These are phyloP conservation scores for Melangyna quadrimaculata DNA, from an alignment of 2,888 invertebrate genomes.

Conservation along the genomic window DNA sequence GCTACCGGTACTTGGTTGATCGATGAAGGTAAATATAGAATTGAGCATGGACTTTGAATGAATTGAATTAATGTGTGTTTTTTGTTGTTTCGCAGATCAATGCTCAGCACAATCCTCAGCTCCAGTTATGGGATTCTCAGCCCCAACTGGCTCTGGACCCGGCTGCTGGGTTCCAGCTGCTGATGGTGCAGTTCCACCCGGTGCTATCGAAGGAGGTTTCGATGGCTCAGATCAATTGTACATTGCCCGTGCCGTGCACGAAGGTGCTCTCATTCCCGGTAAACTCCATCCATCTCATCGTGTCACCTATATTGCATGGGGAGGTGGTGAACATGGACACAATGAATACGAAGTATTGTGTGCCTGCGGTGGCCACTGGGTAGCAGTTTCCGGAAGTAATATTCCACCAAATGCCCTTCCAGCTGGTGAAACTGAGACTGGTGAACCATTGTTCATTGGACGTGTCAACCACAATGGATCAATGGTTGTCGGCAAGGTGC, in stretches of 20 bases:
- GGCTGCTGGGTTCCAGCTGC: slow-evolving; percentile 84
- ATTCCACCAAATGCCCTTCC: slow-evolving; percentile 89
- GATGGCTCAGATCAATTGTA: slow-evolving; percentile 84
- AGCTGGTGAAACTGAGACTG: slow-evolving; percentile 88
- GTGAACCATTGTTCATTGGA: slow-evolving; percentile 90
- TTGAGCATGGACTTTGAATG: background rate
- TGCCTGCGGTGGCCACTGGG: slow-evolving; percentile 85
- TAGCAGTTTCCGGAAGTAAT: slow-evolving; percentile 84
- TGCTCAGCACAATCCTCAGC: slow-evolving; percentile 19
- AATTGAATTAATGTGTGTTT: background rate
- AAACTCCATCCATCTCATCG: slow-evolving; percentile 86
- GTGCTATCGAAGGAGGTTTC: slow-evolving; percentile 86
- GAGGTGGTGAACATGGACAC: slow-evolving; percentile 87
- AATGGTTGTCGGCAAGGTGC: slow-evolving; percentile 91
- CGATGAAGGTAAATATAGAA: slow-evolving; percentile 84
- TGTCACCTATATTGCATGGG: slow-evolving; percentile 88
- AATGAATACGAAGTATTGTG: slow-evolving; percentile 87
- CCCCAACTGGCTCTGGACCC: slow-evolving; percentile 77
- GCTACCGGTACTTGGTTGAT: slow-evolving; percentile 91
- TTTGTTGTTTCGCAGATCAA: slow-evolving; percentile 71
- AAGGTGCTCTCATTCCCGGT: slow-evolving; percentile 89
- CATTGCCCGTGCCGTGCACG: slow-evolving; percentile 86
- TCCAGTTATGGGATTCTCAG: slow-evolving; percentile 74
- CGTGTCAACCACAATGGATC: slow-evolving; percentile 89
- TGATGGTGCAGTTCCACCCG: slow-evolving; percentile 86